Conservation (phyloP, 2,113 vertebrate genomes). For the Rhinolophus ferrumequinum region DNA sequence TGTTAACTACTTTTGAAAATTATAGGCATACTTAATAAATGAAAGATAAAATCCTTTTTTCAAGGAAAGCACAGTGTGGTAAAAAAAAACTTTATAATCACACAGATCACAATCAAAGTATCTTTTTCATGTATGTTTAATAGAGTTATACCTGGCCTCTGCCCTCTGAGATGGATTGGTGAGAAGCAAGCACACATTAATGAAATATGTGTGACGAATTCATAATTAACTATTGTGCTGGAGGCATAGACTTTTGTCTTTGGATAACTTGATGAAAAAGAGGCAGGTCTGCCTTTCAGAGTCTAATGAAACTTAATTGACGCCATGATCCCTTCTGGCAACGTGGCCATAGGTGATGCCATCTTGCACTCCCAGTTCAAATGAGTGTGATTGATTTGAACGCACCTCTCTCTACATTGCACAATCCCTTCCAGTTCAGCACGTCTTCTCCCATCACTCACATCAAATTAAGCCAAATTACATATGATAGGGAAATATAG, state of each 20-base stretch:
- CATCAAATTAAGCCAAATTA: neutral
- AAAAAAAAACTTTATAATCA: neutral
- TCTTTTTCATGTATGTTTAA: neutral
- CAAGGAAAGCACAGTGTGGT: neutral
- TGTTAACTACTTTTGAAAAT: neutral
- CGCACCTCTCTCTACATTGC: neutral
- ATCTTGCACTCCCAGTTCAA: neutral
- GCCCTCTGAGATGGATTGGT: neutral
- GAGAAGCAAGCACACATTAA: constrained; percentile 6
- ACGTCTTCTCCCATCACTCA: neutral
- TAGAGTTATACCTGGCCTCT: neutral
- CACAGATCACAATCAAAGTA: neutral
- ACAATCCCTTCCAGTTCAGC: neutral
- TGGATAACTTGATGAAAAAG: constrained; percentile 4
- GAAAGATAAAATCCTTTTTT: neutral
- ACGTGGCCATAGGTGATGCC: neutral
- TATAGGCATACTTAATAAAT: neutral
- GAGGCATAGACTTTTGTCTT: constrained; percentile 3
- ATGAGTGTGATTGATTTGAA: neutral
- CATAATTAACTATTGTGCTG: constrained; percentile 22
- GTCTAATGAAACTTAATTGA: neutral
- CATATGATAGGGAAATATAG: neutral
- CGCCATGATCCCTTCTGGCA: neutral
- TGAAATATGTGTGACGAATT: neutral
- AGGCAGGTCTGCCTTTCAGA: constrained; percentile 8